Base-by-base conservation (phyloP, 1,140 invertebrate genomes). In the Drosophila dunni region DNA sequence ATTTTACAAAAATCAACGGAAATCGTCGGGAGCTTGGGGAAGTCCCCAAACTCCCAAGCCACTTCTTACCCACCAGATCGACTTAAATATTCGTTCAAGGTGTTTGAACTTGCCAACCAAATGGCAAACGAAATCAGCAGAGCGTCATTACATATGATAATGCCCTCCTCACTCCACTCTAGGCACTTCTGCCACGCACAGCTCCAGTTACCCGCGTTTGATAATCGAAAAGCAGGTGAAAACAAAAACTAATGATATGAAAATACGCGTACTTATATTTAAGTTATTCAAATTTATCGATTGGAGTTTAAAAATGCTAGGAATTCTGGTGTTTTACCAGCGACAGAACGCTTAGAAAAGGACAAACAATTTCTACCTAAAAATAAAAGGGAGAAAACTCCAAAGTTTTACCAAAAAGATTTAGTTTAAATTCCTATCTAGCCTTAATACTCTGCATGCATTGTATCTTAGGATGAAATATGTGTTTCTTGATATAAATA, bases 71-170 rank as follows among this genome's bases (percentile, higher is more conserved):
- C 17, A 1, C 40, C 10, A 24, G 29, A 63, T 62, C 17, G 57
- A 73, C 20, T 36, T 61, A 80, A 78, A 80, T 80, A 80, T 80
- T 80, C 78, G 65, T 75, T 69, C 75, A 73, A 77, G 68, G 72
- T 75, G 72, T 75, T 75, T 75, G 67, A 61, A 75, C 70, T 73
- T 36, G 50, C n/a, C 20, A 44, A 45, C 45, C 66, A 45, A 61
- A 68, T 61, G 38, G 48, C 58, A 62, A 74, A 70, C 60, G 58
- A 75, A 74, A 56, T 78, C 61, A 70, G 70, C 70, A 42, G 24
- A 1, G 54, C 58, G 45, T 81, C 75, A 78, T 81, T 81, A 81
- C 65, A 71, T 81, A 81, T 81, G 78, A 75, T 81, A 81, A 81
- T 78, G 65, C 64, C 42, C 9, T 5, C 3, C 24, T 29, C 24